These are phyloP conservation scores for Plectrocnemia conspersa DNA, from an alignment of 1,140 invertebrate species.

Conservation along the genomic window DNA sequence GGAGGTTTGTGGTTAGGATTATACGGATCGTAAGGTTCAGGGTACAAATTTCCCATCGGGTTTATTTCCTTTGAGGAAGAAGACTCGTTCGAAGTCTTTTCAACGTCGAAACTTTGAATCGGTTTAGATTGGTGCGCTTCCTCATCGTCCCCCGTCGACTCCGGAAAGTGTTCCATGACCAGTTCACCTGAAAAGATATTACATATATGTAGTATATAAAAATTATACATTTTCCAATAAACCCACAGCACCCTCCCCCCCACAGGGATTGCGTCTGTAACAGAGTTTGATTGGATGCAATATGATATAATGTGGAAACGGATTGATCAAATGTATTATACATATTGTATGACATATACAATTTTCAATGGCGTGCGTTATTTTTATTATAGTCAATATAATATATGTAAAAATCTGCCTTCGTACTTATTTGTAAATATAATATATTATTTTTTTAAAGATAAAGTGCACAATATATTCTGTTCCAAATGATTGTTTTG, in stretches of 20 bases:
- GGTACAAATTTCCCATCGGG: constrained; percentile 42
- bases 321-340: no score
- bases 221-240: background rate
- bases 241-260: background rate
- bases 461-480: no score
- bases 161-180: constrained; percentile 35
- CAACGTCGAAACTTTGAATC: constrained; percentile 35
- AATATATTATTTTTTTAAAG: no score
- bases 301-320: background rate
- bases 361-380: no score
- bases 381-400: no score
- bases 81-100: constrained; percentile 26
- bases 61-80: constrained; percentile 42
- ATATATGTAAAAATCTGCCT: no score
- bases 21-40: constrained; percentile 49
- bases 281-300: background rate
- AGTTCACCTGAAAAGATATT: constrained; percentile 39
- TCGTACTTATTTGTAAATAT: no score
- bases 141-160: constrained; percentile 39
- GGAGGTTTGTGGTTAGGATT: constrained; percentile 48
- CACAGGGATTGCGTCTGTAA: background rate
- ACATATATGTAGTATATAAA: constrained; percentile 1
- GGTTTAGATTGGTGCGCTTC: constrained; percentile 38
- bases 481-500: no score
- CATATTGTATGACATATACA: no score